Conservation (phyloP, 2,797 vertebrate genomes). For the Arctocebus calabarensis region DNA sequence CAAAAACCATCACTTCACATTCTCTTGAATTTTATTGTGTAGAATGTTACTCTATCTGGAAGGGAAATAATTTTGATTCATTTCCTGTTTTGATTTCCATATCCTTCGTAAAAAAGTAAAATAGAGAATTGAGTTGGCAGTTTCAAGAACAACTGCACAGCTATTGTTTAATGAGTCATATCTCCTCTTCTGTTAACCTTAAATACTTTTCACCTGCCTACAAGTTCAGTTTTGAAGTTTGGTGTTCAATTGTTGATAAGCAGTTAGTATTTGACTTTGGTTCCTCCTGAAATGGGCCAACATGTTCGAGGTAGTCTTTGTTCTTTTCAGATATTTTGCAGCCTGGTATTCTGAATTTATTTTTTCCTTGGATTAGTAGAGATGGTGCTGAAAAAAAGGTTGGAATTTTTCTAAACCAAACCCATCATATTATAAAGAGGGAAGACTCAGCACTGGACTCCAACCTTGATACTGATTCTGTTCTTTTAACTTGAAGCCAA, state of each 20-base stretch:
- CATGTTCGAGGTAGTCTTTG: neutral
- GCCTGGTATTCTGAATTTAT: slow-evolving; percentile 10
- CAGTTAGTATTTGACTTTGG: neutral
- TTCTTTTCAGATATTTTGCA: slow-evolving; percentile 18
- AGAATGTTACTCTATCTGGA: neutral
- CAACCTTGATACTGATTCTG: neutral
- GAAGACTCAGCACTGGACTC: neutral
- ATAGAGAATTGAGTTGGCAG: neutral
- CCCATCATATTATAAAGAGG: neutral
- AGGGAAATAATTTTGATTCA: neutral
- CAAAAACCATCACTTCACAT: neutral
- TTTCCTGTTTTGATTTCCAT: slow-evolving; percentile 50
- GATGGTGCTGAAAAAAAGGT: neutral
- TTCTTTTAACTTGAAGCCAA: slow-evolving; percentile 51
- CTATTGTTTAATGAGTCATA: neutral
- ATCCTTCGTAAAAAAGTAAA: neutral
- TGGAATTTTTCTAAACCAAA: slow-evolving; percentile 12
- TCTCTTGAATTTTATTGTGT: slow-evolving; percentile 34
- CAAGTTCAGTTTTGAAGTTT: slow-evolving; percentile 41
- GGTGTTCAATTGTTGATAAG: neutral
- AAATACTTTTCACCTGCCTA: neutral
- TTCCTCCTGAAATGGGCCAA: neutral
- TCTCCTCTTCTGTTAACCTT: slow-evolving; percentile 19
- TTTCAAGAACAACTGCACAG: slow-evolving; percentile 25
- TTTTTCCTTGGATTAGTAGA: slow-evolving; percentile 41